Evolutionary conservation across 2,113 vertebrate species (phyloP), one percentile per base, ranked within the genome.

Genomic region (Entelurus aequoreus): DNA sequence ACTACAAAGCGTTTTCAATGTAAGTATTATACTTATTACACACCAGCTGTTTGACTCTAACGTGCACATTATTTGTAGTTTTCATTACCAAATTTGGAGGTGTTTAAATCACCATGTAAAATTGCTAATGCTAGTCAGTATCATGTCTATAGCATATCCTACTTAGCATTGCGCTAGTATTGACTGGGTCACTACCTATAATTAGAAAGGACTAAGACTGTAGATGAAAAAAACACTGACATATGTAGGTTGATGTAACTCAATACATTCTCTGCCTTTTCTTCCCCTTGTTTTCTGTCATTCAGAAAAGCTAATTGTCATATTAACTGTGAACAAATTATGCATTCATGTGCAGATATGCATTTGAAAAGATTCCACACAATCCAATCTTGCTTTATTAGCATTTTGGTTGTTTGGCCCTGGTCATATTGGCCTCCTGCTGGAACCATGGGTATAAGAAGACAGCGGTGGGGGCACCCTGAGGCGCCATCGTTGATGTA

Each of bases 401-500:
- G 47, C n/a, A 51, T 60, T 38, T 62, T 46, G n/a, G 6, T 8
- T 59, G 35, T 35, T 69, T 12, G 5, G 0, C 50, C 47, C 28
- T 57, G 62, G 48, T 62, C 50, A 42, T 67, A 56, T 40, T 42
- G 11, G 63, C 62, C 50, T 47, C 63, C 68, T 35, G 48, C 55
- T 68, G 66, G 60, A 65, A 58, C 51, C 49, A 58, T 60, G 36
- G 57, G 58, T 54, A 49, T 60, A 35, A 72, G 57, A 49, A 69
- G 59, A 79, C 1, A 28, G 55, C 2, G 56, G 15, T 56, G 49
- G 63, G 28, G 57, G 74, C 68, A 65, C 71, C 75, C 74, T 28
- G 51, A 79, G 60, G 81, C 77, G 79, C 70, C 74, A 63, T 62
- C 35, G 62, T 82, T 88, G 84, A 86, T 84, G 77, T 64, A 79